These are phyloP conservation scores for Catostylus mosaicus DNA, from an alignment of 30 jellyfish, hydroid and myxozoan genomes.

Conservation along the genomic window DNA sequence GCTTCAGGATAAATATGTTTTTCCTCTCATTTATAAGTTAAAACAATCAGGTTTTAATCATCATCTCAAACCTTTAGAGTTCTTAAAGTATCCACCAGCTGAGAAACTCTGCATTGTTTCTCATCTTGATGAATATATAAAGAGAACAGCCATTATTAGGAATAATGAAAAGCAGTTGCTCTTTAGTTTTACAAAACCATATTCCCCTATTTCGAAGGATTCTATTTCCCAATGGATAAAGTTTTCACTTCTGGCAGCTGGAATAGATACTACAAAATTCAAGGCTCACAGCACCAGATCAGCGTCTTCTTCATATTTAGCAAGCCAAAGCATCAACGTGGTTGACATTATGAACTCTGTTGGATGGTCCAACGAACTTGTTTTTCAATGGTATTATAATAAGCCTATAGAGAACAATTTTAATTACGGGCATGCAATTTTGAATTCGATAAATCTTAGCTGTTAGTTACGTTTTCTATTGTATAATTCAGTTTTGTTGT, in stretches of 20 bases:
- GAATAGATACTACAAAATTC: constrained; percentile 27
- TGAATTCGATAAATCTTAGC: not conserved
- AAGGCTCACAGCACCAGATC: constrained; percentile 52
- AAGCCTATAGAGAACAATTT: not conserved
- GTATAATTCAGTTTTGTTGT: not conserved
- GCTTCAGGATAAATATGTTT: not conserved
- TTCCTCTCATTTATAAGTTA: not conserved
- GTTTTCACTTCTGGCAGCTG: constrained; percentile 19
- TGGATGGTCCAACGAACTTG: constrained; percentile 36
- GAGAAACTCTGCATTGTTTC: constrained; percentile 36
- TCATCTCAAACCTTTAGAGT: not conserved
- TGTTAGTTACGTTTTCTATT: not conserved
- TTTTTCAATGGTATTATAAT: constrained; percentile 32
- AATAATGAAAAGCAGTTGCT: constrained; percentile 9
- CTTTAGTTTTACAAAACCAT: constrained; percentile 39
- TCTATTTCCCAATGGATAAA: constrained; percentile 27
- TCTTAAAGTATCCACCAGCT: not conserved
- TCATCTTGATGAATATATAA: constrained; percentile 41
- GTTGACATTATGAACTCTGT: constrained; percentile 27
- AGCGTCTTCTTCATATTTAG: constrained; percentile 43
- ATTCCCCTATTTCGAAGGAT: constrained; percentile 27
- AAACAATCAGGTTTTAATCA: not conserved
- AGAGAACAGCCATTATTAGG: not conserved
- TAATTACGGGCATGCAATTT: constrained; percentile 20
- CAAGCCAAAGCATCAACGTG: not conserved